Base-by-base conservation (phyloP, 2,113 vertebrate genomes). In the Sclerurus mexicanus region DNA sequence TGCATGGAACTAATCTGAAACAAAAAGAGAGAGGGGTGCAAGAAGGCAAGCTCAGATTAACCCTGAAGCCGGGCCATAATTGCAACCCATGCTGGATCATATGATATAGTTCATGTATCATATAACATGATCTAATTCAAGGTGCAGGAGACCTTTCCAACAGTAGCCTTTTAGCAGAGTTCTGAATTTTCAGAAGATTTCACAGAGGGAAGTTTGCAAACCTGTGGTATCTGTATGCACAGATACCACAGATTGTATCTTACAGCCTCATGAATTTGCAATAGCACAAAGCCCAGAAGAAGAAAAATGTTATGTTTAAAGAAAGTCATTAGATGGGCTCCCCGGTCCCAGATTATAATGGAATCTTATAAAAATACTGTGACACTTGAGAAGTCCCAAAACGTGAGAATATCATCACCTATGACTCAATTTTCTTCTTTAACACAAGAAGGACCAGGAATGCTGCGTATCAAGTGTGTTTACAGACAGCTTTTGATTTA, bases 401-500 rank as follows among this genome's bases (percentile, higher is more conserved):
- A 89, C 9, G 12, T 72, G 47, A 91, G 40, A 92, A 56, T 40
- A 73, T 19, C 64, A 67, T 44, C 58, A 89, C 18, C 20, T 60
- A 14, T 52, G 33, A 72, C 22, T 89, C 20, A 23, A 15, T 80
- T 81, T 91, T 87, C 78, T 76, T 67, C 35, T 53, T 72, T 49
- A 84, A 89, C 56, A 72, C 7, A 56, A 14, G 50, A 93, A 86
- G 7, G 50, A 62, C 35, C 27, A 92, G 59, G 72, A 90, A 88
- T 58, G 71, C 20, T 68, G 68, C 39, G 55, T 23, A 85, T 24
- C 52, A 56, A 23, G 20, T 53, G 46, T 83, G 40, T 71, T 95
- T 78, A 40, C 91, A 87, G 80, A 92, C 47, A 81, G 46, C 49
- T 82, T 91, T 89, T 93, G 52, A 94, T 94, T 92, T 87, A 89